Evolutionary conservation across 2,113 vertebrate genomes (phyloP).

Genomic region (Elachura formosa): DNA sequence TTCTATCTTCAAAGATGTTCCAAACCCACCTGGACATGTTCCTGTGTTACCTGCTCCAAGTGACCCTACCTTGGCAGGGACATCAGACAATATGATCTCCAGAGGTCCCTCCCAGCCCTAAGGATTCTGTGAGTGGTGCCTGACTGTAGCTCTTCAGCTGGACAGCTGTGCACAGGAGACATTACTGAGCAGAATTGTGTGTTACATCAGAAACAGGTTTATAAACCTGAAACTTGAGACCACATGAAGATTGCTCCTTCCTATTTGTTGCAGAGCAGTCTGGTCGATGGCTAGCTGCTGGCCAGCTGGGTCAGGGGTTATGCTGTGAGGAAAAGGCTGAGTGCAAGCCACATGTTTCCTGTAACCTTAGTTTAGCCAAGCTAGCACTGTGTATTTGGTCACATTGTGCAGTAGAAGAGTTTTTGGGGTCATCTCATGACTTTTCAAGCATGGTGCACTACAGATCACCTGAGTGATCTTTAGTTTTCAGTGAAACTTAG

Average conservation of each 20-base stretch:
- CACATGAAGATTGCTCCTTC: not conserved
- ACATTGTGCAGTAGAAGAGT: not conserved
- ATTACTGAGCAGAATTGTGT: rapidly evolving
- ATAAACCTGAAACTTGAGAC: not conserved
- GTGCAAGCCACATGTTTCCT: not conserved
- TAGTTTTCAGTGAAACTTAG: not conserved
- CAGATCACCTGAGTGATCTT: not conserved
- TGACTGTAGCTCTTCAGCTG: not conserved
- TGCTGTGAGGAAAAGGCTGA: not conserved
- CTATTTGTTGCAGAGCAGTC: not conserved
- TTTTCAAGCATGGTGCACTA: not conserved
- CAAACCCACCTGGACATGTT: not conserved
- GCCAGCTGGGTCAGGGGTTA: not conserved
- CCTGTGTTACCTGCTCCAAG: not conserved
- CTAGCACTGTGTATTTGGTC: not conserved
- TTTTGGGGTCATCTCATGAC: not conserved
- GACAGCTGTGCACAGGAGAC: not conserved
- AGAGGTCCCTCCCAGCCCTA: not conserved
- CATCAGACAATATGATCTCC: rapidly evolving
- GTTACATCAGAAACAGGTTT: not conserved
- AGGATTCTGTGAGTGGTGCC: not conserved
- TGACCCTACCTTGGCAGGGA: not conserved
- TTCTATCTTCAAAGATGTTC: not conserved
- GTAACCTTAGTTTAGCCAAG: not conserved
- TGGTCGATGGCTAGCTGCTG: not conserved